These are phyloP conservation scores for Apistogramma diplotaenia DNA, from an alignment of 2,113 vertebrate genomes.

Conservation along the genomic window DNA sequence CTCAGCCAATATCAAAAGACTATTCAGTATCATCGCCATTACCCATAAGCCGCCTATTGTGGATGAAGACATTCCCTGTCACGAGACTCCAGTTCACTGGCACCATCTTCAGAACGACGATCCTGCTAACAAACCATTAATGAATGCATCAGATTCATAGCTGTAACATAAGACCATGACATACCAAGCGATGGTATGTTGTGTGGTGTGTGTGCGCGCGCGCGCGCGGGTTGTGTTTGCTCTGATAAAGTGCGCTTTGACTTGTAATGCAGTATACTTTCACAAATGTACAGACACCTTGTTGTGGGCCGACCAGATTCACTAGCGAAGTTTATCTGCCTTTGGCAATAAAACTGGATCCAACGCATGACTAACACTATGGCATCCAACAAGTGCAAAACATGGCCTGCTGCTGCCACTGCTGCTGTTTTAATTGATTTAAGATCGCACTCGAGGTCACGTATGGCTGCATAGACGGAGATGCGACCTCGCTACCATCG, in stretches of 20 bases:
- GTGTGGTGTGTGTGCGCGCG: background rate
- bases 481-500: background rate
- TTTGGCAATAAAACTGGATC: conserved; percentile 18
- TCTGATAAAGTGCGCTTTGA: background rate
- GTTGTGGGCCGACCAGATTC: background rate
- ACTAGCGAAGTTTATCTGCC: background rate
- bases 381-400: conserved; percentile 1
- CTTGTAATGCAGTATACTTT: background rate
- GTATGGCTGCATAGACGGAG: background rate
- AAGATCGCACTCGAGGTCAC: conserved; percentile 10
- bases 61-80: conserved; percentile 56
- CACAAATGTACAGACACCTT: background rate
- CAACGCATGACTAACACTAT: conserved; percentile 12
- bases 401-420: background rate
- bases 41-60: conserved; percentile 69
- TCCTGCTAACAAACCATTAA: conserved; percentile 54
- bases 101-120: conserved; percentile 47
- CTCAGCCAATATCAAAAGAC: conserved; percentile 70
- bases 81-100: conserved; percentile 60
- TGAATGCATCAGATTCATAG: conserved; percentile 71
- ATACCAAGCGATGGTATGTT: conserved; percentile 61
- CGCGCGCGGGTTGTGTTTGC: background rate
- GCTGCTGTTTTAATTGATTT: conserved; percentile 22
- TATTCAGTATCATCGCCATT: conserved; percentile 51
- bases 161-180: conserved; percentile 59